Evolutionary conservation across 2,113 vertebrate genomes (phyloP).

Genomic region (Sphyrna mokarran): DNA sequence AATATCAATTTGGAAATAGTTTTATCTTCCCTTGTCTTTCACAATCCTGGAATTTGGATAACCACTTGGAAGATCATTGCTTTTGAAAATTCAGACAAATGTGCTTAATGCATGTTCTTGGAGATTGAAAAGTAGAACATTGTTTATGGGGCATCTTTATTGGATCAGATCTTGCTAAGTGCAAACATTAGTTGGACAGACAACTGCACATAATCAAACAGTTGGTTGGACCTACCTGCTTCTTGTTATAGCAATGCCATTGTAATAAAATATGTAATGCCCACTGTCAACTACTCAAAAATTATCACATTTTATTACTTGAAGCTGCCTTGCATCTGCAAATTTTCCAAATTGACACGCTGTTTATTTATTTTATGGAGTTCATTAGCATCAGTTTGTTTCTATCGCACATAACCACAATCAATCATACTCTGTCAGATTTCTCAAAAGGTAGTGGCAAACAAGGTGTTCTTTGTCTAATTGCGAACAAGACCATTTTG

Average conservation of each 20-base stretch:
- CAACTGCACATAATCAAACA: neutral
- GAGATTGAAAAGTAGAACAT: neutral
- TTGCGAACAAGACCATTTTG: constrained; percentile 32
- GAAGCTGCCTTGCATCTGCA: constrained; percentile 29
- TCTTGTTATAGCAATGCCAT: constrained; percentile 8
- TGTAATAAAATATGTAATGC: constrained; percentile 17
- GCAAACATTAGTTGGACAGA: neutral
- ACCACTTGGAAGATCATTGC: no score
- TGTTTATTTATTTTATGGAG: constrained; percentile 34
- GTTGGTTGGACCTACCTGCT: neutral
- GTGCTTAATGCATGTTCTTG: neutral
- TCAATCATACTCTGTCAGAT: constrained; percentile 26
- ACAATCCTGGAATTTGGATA: neutral
- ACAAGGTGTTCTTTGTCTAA: constrained; percentile 35
- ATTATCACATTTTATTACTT: constrained; percentile 28
- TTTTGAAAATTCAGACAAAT: neutral
- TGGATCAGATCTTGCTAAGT: neutral
- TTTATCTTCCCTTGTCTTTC: neutral
- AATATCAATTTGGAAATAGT: neutral
- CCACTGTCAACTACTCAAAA: constrained; percentile 26
- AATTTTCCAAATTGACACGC: constrained; percentile 24
- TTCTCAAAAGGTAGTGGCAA: constrained; percentile 6
- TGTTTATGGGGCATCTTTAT: neutral
- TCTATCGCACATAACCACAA: constrained; percentile 29
- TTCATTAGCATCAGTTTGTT: constrained; percentile 37